Evolutionary conservation across 2,888 invertebrate genomes (phyloP), one percentile per base, ranked within the genome.

Genomic region (Camptogramma bilineatum): DNA sequence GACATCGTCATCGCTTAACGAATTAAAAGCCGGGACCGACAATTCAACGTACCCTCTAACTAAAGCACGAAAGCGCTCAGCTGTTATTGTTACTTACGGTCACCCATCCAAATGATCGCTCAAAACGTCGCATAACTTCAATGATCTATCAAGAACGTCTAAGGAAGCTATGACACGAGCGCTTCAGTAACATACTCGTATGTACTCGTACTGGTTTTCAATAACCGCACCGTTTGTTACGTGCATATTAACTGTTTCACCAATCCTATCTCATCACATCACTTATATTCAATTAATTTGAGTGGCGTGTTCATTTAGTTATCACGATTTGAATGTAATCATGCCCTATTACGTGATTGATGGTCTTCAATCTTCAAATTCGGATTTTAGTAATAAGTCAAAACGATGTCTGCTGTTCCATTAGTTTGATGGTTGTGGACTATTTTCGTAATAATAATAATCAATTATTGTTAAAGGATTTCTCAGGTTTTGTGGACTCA

Each of bases 261-360:
- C 50, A 57, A 64, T 61, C 60, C 53, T 47, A 64, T 50, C 52
- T 17, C 52, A 68, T 81, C 88, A 87, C 52, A 68, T 81, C 88
- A 87, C 83, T 89, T 86, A 85, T 70, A 85, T 87, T 84, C 87
- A 88, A 92, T 91, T 90, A 84, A 80, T 78, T 82, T 78, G 90
- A 91, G 89, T 90, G 86, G 81, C 81, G 74, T 79, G 87, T 89
- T 91, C 87, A 91, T 91, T 92, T 90, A 87, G 84, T 81, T 86
- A 91, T 91, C 90, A 83, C 82, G 88, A 92, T 92, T 86, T 83
- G 81, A 81, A 85, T 80, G 81, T 90, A 90, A 90, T 91, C 83
- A 86, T 85, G 85, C 82, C 84, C 77, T 88, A 87, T 87, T 83
- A 86, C 86, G 86, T 91, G 91, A 93, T 91, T 92, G 91, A 91